Percentiles rank a stretch among this genome's conserved stretches.
Evolutionary conservation across 2,888 invertebrate genomes (phyloP).

Genomic region (Acrocyrtus sp.): DNA sequence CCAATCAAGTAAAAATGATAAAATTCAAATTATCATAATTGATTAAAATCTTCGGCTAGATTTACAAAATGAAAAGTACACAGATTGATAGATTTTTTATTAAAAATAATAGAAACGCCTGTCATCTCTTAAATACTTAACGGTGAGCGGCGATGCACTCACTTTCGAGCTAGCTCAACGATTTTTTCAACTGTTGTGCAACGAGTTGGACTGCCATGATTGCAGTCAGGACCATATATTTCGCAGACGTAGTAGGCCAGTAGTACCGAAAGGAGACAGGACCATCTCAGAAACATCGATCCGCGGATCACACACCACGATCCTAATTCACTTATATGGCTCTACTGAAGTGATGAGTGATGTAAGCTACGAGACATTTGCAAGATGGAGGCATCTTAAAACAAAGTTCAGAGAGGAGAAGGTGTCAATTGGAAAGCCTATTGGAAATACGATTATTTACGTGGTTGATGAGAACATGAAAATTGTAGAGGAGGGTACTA

Average conservation of each 20-base stretch:
- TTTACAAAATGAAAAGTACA: background rate
- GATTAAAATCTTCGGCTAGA: no score
- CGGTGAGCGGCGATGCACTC: constrained; percentile 78
- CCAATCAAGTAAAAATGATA: background rate
- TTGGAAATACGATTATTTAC: constrained; percentile 47
- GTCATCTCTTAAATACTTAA: constrained; percentile 26
- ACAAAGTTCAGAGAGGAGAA: constrained; percentile 72
- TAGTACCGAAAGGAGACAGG: background rate
- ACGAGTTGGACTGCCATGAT: constrained; percentile 67
- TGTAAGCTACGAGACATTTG: constrained; percentile 81
- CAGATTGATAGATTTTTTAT: no score
- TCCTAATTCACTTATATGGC: constrained; percentile 88
- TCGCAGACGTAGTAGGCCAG: no score
- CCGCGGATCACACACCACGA: constrained; percentile 48
- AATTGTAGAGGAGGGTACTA: constrained; percentile 26
- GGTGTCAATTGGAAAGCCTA: constrained; percentile 78
- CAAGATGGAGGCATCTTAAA: constrained; percentile 67
- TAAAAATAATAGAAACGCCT: no score
- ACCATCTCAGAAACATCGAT: background rate
- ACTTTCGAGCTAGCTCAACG: constrained; percentile 8
- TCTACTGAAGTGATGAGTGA: constrained; percentile 94
- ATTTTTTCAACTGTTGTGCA: constrained; percentile 78
- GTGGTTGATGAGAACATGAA: constrained; percentile 48
- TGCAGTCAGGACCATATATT: background rate
- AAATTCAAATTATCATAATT: no score